phyloP scores from a whole-genome alignment of 2,888 invertebrate genomes.

The Drosophila mulleri region DNA sequence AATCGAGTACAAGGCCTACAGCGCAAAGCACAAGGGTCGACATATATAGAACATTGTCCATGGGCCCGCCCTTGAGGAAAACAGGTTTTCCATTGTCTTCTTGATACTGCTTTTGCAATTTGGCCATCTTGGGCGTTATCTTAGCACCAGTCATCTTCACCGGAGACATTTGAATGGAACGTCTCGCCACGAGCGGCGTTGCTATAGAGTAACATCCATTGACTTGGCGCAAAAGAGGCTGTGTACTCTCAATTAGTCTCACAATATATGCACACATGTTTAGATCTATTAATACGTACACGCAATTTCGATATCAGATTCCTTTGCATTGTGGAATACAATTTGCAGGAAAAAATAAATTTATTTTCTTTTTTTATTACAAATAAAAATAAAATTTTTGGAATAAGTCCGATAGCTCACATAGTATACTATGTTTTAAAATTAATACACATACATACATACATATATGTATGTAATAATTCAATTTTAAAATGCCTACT shows the following conservation, averaged over 20 bases:
- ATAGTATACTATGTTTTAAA: not conserved
- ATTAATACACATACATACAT: not conserved
- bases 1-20: conserved; percentile 74
- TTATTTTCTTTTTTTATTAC: not conserved
- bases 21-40: conserved; percentile 82
- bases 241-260: not conserved
- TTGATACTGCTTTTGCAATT: conserved; percentile 81
- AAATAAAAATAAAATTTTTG: conserved; percentile 10
- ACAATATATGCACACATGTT: not conserved
- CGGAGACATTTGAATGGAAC: conserved; percentile 30
- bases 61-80: conserved; percentile 86
- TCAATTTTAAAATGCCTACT: conserved; percentile 3
- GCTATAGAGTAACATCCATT: conserved; percentile 9
- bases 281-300: conserved; percentile 47
- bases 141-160: conserved; percentile 41
- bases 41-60: conserved; percentile 85
- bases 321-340: conserved; percentile 54
- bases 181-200: conserved; percentile 13
- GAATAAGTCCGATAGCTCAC: not conserved
- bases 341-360: conserved; percentile 12
- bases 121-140: conserved; percentile 55
- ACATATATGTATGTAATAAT: no score
- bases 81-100: conserved; percentile 86
- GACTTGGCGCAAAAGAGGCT: conserved; percentile 49
- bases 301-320: conserved; percentile 41